Evolutionary conservation across 2,113 vertebrate genomes (phyloP).

Genomic region (Columba janthina): DNA sequence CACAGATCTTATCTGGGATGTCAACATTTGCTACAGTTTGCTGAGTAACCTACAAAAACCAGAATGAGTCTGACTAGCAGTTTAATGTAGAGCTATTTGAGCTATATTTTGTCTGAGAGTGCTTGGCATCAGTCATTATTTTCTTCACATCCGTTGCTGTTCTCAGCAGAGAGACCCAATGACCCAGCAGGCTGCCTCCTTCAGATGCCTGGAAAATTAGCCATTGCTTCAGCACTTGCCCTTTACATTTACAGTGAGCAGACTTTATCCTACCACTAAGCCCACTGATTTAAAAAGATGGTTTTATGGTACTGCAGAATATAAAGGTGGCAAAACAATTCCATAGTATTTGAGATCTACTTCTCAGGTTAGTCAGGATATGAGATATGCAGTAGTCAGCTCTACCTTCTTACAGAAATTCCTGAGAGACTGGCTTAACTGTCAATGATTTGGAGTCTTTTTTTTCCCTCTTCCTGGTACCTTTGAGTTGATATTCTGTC

Average conservation of each 20-base stretch:
- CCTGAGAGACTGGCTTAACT: background rate
- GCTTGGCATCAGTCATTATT: background rate
- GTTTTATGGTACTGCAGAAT: background rate
- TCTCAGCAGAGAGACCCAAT: background rate
- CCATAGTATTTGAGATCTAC: background rate
- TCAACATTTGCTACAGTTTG: background rate
- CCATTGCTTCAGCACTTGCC: background rate
- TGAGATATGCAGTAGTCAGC: background rate
- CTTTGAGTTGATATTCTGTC: conserved; percentile 17
- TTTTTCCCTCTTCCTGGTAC: background rate
- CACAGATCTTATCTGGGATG: background rate
- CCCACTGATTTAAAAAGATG: background rate
- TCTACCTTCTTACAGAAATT: background rate
- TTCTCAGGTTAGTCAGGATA: background rate
- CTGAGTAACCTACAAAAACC: background rate
- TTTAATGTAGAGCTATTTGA: background rate
- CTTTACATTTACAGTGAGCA: background rate
- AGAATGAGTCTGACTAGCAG: background rate
- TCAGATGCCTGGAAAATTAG: conserved; percentile 18
- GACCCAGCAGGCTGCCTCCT: background rate
- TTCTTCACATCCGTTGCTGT: background rate
- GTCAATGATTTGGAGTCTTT: background rate
- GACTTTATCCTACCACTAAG: background rate
- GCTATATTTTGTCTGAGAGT: background rate
- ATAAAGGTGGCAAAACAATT: background rate